Conservation (phyloP, 1,140 invertebrate species). For the Steinernema khuongi region DNA sequence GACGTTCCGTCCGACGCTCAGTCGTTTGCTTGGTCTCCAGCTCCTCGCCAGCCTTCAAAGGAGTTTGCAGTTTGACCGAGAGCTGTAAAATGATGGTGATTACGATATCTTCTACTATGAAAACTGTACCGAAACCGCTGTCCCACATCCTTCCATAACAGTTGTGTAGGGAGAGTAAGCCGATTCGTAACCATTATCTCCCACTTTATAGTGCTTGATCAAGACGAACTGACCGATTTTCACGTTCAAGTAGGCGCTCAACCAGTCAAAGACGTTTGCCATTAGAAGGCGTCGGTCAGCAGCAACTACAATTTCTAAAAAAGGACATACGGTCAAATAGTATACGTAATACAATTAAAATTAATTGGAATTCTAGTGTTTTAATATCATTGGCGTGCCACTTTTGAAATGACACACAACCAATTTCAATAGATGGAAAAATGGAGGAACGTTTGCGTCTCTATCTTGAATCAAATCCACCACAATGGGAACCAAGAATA, state of each 20-base stretch:
- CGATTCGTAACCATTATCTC: constrained; percentile 18
- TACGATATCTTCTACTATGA: neutral
- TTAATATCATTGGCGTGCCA: neutral
- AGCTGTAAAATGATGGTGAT: constrained; percentile 8
- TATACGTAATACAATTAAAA: no score
- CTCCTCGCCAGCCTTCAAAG: constrained; percentile 34
- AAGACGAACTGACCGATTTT: constrained; percentile 12
- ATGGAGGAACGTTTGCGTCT: neutral
- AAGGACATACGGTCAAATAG: no score
- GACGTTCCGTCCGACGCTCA: no score
- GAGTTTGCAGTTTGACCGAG: constrained; percentile 30
- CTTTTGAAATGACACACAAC: neutral
- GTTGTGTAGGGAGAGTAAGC: neutral
- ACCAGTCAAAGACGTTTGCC: neutral
- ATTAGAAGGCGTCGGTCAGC: neutral
- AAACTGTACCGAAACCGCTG: constrained; percentile 10
- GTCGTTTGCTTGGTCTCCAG: no score
- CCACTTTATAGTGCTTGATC: constrained; percentile 13
- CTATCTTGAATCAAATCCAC: no score
- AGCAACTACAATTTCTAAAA: neutral
- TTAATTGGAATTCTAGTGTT: no score
- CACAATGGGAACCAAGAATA: no score
- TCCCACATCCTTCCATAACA: constrained; percentile 1
- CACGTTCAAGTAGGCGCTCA: neutral
- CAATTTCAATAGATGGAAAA: no score